Evolutionary conservation across 1,140 invertebrate genomes (phyloP).

Genomic region (Drosophila ficusphila): DNA sequence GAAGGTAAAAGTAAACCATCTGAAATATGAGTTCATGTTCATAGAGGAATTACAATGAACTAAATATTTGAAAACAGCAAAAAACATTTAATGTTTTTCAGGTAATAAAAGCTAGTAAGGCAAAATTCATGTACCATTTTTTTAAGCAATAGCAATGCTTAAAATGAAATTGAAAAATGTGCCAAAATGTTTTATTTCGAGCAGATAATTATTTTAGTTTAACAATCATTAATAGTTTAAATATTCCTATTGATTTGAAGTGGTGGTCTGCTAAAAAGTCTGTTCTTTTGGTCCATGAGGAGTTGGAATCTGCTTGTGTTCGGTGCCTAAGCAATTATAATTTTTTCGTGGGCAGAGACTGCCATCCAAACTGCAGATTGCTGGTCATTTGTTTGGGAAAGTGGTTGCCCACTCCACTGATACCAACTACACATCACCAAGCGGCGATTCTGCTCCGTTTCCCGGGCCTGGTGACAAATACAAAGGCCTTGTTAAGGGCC

Average conservation of each 20-base stretch:
- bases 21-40: conserved; percentile 33
- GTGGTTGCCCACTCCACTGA: conserved; percentile 14
- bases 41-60: neutral
- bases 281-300: neutral
- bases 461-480: conserved; percentile 58
- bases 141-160: too few species aligned
- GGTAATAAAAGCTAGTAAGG: too few species aligned
- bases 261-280: too few species aligned
- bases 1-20: conserved; percentile 60
- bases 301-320: neutral
- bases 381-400: conserved; percentile 59
- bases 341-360: conserved; percentile 29
- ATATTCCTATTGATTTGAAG: too few species aligned
- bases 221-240: too few species aligned
- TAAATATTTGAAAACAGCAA: conserved; percentile 1
- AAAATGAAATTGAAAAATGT: too few species aligned
- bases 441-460: conserved; percentile 28
- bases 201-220: too few species aligned
- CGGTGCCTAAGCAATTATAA: conserved; percentile 61
- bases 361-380: conserved; percentile 58
- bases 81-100: too few species aligned
- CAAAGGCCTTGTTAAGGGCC: conserved; percentile 54
- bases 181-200: too few species aligned
- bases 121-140: too few species aligned
- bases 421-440: neutral